Evolutionary conservation across 1,140 invertebrate species (phyloP).

Genomic region (Mizuhopecten yessoensis): DNA sequence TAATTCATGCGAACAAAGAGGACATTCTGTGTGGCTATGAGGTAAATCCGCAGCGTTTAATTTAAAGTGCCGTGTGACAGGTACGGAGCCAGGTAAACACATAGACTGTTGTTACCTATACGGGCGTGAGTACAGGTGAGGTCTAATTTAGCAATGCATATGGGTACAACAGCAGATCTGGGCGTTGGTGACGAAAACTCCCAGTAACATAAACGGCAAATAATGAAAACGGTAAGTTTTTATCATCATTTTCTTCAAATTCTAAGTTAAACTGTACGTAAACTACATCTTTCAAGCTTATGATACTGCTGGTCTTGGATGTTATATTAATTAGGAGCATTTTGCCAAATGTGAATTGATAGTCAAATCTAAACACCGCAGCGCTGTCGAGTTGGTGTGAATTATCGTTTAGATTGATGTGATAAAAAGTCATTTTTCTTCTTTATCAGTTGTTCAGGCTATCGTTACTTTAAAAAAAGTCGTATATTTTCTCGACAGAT

Average conservation of each 20-base stretch:
- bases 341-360: not conserved
- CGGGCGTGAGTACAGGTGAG: slow-evolving; percentile 9
- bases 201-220: not conserved
- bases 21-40: not conserved
- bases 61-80: not conserved
- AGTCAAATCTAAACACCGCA: not conserved
- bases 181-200: not conserved
- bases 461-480: not conserved
- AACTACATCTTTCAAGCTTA: too few relatives aligned
- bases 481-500: not conserved
- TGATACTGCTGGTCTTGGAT: not conserved
- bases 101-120: not conserved
- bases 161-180: not conserved
- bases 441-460: too few relatives aligned
- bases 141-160: not conserved
- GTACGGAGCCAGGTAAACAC: not conserved
- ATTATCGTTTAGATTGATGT: not conserved
- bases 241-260: not conserved
- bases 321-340: not conserved
- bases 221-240: slow-evolving; percentile 18
- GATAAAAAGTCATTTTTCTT: not conserved
- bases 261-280: too few relatives aligned
- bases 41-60: not conserved
- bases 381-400: not conserved
- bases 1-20: slow-evolving; percentile 11